A percentile compares a stretch with the other conserved stretches of the same genome.
Evolutionary conservation across 1,140 invertebrate species (phyloP).

Genomic region (Sesamia nonagrioides): DNA sequence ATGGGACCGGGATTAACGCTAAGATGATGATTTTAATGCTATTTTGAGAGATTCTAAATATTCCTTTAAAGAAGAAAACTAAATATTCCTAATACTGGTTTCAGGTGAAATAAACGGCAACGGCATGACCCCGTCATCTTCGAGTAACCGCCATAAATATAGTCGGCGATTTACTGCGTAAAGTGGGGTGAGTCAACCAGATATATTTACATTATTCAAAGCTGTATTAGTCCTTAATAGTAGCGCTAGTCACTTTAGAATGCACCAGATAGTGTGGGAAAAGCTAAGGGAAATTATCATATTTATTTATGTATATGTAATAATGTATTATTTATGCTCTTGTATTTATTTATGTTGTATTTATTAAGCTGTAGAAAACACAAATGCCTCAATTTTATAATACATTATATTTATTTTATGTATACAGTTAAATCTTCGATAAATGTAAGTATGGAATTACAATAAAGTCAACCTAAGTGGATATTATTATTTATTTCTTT

Average conservation of each 20-base stretch:
- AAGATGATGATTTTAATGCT: background rate
- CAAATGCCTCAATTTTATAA: conserved; percentile 35
- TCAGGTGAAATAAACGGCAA: conserved; percentile 90
- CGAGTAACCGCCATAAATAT: conserved; percentile 97
- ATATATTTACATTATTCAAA: conserved; percentile 48
- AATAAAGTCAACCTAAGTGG: conserved; percentile 5
- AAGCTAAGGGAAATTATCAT: conserved; percentile 11
- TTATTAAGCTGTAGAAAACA: conserved; percentile 36
- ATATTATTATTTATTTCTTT: conserved; percentile 30
- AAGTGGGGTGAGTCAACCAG: conserved; percentile 93
- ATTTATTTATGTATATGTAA: conserved; percentile 35
- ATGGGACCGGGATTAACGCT: too few relatives aligned
- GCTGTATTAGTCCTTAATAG: conserved; percentile 48
- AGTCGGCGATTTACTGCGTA: conserved; percentile 96
- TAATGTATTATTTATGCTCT: conserved; percentile 20
- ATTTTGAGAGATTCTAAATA: too few relatives aligned
- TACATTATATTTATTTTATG: conserved; percentile 48
- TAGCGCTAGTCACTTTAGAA: conserved; percentile 43
- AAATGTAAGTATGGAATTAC: conserved; percentile 43
- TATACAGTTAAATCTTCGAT: conserved; percentile 47
- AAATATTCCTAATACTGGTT: conserved; percentile 36
- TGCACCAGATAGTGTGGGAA: conserved; percentile 35
- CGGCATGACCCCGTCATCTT: conserved; percentile 94
- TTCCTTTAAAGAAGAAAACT: background rate
- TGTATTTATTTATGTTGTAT: conserved; percentile 41